Percentiles rank a stretch among this genome's conserved stretches.
Conservation (phyloP, 2,888 invertebrate species). For the Dicranocentrus wangi region DNA sequence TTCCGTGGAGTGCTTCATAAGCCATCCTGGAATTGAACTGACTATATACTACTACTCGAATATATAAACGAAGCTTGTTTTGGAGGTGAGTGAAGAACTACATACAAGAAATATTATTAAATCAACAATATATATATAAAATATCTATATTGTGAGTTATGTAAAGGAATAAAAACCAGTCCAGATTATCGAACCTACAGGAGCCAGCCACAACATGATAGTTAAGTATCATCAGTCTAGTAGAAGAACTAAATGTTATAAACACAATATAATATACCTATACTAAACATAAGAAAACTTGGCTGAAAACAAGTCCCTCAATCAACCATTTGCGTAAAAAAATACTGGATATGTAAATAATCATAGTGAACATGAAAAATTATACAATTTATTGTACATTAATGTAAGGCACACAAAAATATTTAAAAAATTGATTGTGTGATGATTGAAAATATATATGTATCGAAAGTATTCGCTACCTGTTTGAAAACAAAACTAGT, state of each 20-base stretch:
- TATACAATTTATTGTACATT: not conserved
- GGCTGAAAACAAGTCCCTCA: no score
- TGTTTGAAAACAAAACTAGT: slow-evolving; percentile 29
- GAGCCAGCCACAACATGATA: slow-evolving; percentile 23
- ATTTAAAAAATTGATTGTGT: slow-evolving; percentile 3
- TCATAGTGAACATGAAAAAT: not conserved
- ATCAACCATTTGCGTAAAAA: not conserved
- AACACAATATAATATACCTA: not conserved
- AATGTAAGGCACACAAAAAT: not conserved
- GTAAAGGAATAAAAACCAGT: not conserved
- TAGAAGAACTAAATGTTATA: not conserved
- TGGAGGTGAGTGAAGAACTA: no score
- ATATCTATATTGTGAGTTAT: slow-evolving; percentile 1
- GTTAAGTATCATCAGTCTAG: not conserved
- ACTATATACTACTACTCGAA: not conserved
- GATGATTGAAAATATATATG: slow-evolving; percentile 11
- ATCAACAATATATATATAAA: not conserved
- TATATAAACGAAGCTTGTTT: not conserved
- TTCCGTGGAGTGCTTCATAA: not conserved
- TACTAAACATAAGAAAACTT: not conserved
- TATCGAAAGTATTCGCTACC: slow-evolving; percentile 50
- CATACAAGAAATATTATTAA: not conserved
- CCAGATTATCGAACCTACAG: slow-evolving; percentile 6
- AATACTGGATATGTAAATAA: not conserved
- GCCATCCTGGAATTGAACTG: not conserved